Base-by-base conservation (phyloP, 2,888 invertebrate genomes). In the Noctua pronuba region DNA sequence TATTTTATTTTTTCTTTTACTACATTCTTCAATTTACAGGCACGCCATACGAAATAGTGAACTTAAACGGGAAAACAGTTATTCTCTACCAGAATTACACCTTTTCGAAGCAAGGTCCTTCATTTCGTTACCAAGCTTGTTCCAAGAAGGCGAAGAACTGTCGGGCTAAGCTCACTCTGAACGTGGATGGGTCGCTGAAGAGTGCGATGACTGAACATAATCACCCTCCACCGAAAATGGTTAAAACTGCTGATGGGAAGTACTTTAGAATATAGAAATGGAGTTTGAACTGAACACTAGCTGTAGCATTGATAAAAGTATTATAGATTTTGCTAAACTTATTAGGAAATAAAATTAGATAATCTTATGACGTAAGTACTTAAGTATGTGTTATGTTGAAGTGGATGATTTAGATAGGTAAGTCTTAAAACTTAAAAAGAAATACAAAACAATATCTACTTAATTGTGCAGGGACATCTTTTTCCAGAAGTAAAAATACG, bases 151-250 rank as follows among this genome's bases (percentile, higher is more conserved):
- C 41, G 1, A 71, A 68, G 31, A 66, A 73, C 1, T 92, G 93
- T 70, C 75, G 73, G 1, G 91, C 92, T 11, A 87, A 75, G n/a
- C 75, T 92, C 16, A 85, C 46, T 8, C 58, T 92, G 1, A 82
- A 90, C n/a, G 46, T 28, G 0, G 41, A 82, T 35, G 90, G 91
- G 0, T 64, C 68, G 5, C 79, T 92, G 16, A 65, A 84, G n/a
- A 31, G 2, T n/a, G 86, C 84, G 1, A 24, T 46, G 1, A 79
- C 78, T 0, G 73, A 86, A 4, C 92, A 92, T 52, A 90, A 88
- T 46, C 92, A 92, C 46, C 83, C 88, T 0, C 92, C 91, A 1
- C 85, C 89, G 24, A 72, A 84, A 1, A 64, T 89, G 0, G 0
- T 85, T 18, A 52, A 72, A 28, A 66, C 68, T 21, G 0, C 35